Conservation (phyloP, 2,113 vertebrate species). For the cattle (Bos taurus) region DNA sequence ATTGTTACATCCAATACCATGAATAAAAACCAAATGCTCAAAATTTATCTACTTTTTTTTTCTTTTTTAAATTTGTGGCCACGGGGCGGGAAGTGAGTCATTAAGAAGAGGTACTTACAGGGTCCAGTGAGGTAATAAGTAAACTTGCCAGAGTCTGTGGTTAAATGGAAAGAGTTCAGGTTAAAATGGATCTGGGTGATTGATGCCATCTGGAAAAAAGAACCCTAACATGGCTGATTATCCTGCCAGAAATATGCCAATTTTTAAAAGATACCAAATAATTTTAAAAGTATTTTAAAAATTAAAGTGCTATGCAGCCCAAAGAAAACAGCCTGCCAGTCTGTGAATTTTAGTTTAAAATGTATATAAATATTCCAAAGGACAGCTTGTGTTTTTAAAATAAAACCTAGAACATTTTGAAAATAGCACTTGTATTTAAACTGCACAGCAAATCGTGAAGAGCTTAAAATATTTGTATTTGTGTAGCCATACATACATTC, state of each 20-base stretch:
- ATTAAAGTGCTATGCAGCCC: background rate
- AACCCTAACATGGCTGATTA: background rate
- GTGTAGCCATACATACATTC: background rate
- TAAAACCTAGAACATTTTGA: constrained; percentile 49
- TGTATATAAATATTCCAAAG: constrained; percentile 52
- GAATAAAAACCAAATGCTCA: background rate
- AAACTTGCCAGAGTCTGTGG: background rate
- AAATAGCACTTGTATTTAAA: constrained; percentile 47
- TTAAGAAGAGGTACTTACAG: background rate
- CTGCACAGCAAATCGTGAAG: background rate
- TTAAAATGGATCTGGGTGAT: background rate
- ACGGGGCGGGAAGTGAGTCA: background rate
- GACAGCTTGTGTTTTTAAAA: constrained; percentile 56
- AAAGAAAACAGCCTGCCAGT: constrained; percentile 34
- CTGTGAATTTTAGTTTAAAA: constrained; percentile 49
- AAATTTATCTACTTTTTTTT: background rate
- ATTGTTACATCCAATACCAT: background rate
- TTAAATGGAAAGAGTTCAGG: background rate
- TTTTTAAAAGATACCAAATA: background rate
- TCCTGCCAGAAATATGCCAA: background rate
- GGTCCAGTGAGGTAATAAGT: background rate
- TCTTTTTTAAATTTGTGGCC: background rate
- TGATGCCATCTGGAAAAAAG: background rate
- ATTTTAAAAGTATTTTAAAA: background rate
- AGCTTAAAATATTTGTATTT: constrained; percentile 52